These are phyloP conservation scores for Parascotia fuliginaria DNA, from an alignment of 2,888 invertebrate species.

Conservation along the genomic window DNA sequence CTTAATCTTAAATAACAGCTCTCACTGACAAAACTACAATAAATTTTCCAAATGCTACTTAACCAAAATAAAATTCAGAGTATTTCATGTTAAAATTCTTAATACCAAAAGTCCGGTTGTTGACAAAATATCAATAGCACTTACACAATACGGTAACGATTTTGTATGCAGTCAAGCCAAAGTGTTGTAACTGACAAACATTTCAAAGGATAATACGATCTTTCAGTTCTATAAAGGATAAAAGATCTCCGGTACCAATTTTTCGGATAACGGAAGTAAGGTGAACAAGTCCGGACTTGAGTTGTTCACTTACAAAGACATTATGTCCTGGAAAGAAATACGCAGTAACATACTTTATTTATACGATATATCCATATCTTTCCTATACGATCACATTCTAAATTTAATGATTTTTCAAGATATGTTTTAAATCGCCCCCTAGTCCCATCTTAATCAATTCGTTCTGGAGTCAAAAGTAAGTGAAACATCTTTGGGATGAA, in stretches of 20 bases:
- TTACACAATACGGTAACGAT: not conserved
- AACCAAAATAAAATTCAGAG: not conserved
- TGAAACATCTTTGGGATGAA: slow-evolving; percentile 28
- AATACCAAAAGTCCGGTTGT: not conserved
- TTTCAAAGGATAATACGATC: slow-evolving; percentile 4
- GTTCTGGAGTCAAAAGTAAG: slow-evolving; percentile 11
- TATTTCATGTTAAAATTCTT: slow-evolving; percentile 15
- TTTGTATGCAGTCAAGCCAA: slow-evolving; percentile 7
- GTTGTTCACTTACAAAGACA: not conserved
- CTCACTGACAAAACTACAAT: too few species aligned
- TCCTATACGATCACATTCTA: too few species aligned
- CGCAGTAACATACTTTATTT: too few species aligned
- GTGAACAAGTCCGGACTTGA: not conserved
- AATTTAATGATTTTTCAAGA: not conserved
- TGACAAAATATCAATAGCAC: not conserved
- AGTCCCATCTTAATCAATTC: slow-evolving; percentile 13
- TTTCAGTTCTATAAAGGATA: slow-evolving; percentile 1
- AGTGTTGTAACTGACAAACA: slow-evolving; percentile 12
- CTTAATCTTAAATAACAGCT: too few species aligned
- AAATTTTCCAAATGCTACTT: too few species aligned
- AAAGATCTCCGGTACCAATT: not conserved
- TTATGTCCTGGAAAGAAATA: too few species aligned
- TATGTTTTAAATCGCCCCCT: slow-evolving; percentile 1
- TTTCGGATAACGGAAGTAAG: slow-evolving; percentile 1
- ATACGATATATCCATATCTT: too few species aligned